phyloP scores from a whole-genome alignment of 2,888 invertebrate genomes.

The Apeira syringaria region DNA sequence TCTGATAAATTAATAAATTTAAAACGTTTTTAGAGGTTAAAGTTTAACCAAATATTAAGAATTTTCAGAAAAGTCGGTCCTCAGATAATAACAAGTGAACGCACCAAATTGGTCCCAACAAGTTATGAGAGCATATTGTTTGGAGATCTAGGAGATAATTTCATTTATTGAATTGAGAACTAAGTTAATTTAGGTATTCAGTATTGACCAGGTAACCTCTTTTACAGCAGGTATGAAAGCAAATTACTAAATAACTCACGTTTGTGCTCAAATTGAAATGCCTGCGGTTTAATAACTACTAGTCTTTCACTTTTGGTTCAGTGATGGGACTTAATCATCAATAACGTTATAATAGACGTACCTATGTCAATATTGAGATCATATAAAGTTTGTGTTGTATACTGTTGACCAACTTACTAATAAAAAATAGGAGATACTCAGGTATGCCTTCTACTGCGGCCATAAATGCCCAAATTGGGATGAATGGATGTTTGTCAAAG shows the following conservation, averaged over 20 bases:
- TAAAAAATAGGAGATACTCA: too few relatives aligned
- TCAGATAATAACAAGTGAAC: constrained; percentile 50
- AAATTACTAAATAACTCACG: constrained; percentile 11
- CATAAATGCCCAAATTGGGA: too few relatives aligned
- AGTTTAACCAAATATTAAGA: too few relatives aligned
- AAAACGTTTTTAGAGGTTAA: too few relatives aligned
- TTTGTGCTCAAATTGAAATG: constrained; percentile 3
- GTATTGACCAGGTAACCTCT: constrained; percentile 9
- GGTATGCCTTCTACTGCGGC: too few relatives aligned
- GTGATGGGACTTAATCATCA: constrained; percentile 11
- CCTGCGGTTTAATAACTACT: constrained; percentile 1
- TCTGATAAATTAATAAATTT: too few relatives aligned
- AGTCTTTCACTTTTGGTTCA: constrained; percentile 14
- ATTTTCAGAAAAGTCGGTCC: too few relatives aligned
- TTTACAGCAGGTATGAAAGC: constrained; percentile 2
- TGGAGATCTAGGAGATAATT: constrained; percentile 27
- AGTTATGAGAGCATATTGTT: constrained; percentile 34
- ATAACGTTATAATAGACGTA: background rate
- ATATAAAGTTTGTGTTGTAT: too few relatives aligned
- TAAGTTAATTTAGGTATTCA: constrained; percentile 2
- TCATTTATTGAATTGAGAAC: constrained; percentile 15
- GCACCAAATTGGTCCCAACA: constrained; percentile 36
- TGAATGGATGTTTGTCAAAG: too few relatives aligned
- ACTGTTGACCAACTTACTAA: too few relatives aligned
- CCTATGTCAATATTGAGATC: too few relatives aligned